These are phyloP conservation scores for Alectura lathami DNA, from an alignment of 2,113 vertebrate species.

Conservation along the genomic window DNA sequence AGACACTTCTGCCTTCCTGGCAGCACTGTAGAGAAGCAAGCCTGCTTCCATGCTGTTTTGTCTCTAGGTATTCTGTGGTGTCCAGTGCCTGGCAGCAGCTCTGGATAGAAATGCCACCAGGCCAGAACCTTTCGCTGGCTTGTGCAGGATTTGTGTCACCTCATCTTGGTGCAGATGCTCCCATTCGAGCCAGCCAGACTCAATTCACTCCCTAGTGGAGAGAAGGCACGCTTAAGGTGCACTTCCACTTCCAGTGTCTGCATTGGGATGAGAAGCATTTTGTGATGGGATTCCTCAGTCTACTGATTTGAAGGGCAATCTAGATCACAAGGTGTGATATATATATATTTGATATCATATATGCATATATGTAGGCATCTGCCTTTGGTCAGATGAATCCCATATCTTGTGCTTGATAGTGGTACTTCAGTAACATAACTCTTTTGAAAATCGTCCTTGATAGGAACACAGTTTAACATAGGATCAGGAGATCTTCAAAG, in stretches of 20 bases:
- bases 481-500: neutral
- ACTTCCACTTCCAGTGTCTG: rapidly evolving
- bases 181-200: neutral
- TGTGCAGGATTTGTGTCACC: neutral
- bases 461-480: neutral
- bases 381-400: neutral
- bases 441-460: neutral
- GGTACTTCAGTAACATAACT: neutral
- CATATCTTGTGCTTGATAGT: neutral
- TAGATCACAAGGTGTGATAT: neutral
- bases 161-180: neutral
- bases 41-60: neutral
- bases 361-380: neutral
- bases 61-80: neutral
- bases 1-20: neutral
- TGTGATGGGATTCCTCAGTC: neutral
- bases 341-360: neutral
- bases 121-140: neutral
- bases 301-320: neutral
- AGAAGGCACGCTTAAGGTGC: neutral
- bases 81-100: neutral
- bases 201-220: no score
- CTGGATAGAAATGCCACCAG: neutral
- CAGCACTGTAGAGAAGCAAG: no score
- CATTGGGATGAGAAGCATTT: neutral